These are phyloP conservation scores for Agonopterix heracliana DNA, from an alignment of 2,888 invertebrate genomes.

Conservation along the genomic window DNA sequence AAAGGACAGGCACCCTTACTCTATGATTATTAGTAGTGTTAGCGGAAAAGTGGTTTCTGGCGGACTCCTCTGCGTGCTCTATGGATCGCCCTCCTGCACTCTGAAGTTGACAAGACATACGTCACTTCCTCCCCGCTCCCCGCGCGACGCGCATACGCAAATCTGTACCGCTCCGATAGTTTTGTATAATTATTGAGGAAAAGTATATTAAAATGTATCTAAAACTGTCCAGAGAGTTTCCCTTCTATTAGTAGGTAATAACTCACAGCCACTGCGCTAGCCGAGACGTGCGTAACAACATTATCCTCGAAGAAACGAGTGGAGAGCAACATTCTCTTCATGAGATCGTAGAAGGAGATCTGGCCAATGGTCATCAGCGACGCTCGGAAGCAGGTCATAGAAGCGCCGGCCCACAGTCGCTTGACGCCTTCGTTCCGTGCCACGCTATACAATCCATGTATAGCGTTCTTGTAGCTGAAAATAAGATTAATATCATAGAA, in stretches of 20 bases:
- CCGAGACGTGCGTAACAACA: slow-evolving; percentile 89
- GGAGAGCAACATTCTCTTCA: slow-evolving; percentile 78
- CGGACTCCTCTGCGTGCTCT: too few species aligned
- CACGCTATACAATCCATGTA: slow-evolving; percentile 93
- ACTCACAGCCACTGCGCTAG: slow-evolving; percentile 91
- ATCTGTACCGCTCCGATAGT: too few species aligned
- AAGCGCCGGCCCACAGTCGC: slow-evolving; percentile 91
- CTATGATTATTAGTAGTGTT: too few species aligned
- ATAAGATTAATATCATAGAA: slow-evolving; percentile 5
- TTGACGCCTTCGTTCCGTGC: slow-evolving; percentile 86
- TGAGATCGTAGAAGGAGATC: slow-evolving; percentile 97
- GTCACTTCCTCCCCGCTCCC: too few species aligned
- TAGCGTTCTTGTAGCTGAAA: slow-evolving; percentile 93
- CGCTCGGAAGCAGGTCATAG: slow-evolving; percentile 93
- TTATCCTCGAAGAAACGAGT: slow-evolving; percentile 89
- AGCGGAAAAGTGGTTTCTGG: too few species aligned
- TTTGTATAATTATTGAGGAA: too few species aligned
- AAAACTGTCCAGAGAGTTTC: too few species aligned
- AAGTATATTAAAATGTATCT: too few species aligned
- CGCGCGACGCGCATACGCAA: too few species aligned
- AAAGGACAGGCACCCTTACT: too few species aligned
- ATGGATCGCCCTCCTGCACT: too few species aligned
- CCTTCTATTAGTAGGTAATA: not conserved
- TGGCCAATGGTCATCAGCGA: slow-evolving; percentile 98
- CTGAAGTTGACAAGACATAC: too few species aligned